phyloP scores from a whole-genome alignment of 1,140 invertebrate species.

The Drosophila guanche region DNA sequence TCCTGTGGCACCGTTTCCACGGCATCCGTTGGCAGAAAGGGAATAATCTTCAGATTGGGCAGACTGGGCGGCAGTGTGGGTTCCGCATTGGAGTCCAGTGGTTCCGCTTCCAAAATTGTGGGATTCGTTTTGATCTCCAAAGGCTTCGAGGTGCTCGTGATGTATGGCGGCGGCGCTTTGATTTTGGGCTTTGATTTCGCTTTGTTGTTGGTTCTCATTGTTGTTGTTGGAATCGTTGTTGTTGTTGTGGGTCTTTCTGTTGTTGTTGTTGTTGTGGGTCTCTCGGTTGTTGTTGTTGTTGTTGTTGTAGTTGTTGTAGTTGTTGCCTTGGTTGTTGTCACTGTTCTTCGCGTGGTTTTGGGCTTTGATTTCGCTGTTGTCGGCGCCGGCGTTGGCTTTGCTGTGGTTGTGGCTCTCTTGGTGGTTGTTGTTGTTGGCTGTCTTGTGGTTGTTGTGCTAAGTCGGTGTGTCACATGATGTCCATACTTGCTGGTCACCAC shows the following conservation, averaged over 20 bases:
- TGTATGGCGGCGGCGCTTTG: constrained; percentile 28
- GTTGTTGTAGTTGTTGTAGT: constrained; percentile 20
- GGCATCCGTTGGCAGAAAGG: constrained; percentile 90
- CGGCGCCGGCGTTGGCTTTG: constrained; percentile 3
- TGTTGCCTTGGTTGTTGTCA: constrained; percentile 24
- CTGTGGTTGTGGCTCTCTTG: constrained; percentile 3
- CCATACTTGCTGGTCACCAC: constrained; percentile 68
- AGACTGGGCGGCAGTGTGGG: constrained; percentile 87
- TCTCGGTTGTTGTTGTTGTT: constrained; percentile 18
- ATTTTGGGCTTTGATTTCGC: constrained; percentile 5
- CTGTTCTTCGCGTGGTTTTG: constrained; percentile 27
- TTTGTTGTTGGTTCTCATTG: constrained; percentile 1
- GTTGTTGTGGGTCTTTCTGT: constrained; percentile 21
- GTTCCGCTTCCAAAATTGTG: constrained; percentile 83
- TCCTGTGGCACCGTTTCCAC: constrained; percentile 80
- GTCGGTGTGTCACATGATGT: constrained; percentile 50
- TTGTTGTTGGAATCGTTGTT: constrained; percentile 20
- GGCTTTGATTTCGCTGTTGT: constrained; percentile 28
- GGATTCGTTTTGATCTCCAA: constrained; percentile 80
- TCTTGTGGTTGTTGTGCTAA: constrained; percentile 18
- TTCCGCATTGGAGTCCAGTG: constrained; percentile 70
- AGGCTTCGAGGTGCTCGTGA: constrained; percentile 49
- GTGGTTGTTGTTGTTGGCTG: neutral
- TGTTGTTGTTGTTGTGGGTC: constrained; percentile 9
- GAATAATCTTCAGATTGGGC: constrained; percentile 90